These are phyloP conservation scores for Tiliqua scincoides DNA, from an alignment of 2,113 vertebrate genomes.

Conservation along the genomic window DNA sequence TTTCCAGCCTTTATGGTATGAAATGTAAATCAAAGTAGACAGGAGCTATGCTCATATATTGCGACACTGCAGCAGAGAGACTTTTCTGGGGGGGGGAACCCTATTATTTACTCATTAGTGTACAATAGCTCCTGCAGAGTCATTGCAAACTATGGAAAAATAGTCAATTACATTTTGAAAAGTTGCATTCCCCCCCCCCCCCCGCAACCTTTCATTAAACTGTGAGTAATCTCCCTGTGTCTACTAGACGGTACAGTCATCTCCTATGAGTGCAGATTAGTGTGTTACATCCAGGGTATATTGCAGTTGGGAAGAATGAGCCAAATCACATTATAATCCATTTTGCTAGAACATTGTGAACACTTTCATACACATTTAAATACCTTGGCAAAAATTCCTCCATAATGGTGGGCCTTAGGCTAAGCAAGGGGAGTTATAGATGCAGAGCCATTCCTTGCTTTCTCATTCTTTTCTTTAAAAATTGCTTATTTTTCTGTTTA, in stretches of 20 bases:
- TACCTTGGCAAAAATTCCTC: neutral
- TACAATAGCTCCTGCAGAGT: neutral
- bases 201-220: neutral
- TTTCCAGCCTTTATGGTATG: neutral
- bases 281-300: neutral
- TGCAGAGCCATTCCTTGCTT: neutral
- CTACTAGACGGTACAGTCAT: neutral
- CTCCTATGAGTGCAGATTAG: neutral
- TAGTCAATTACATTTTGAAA: neutral
- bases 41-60: neutral
- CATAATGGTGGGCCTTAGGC: neutral
- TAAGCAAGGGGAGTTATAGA: neutral
- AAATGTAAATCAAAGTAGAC: neutral
- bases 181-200: neutral
- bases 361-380: neutral
- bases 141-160: constrained; percentile 3
- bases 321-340: neutral
- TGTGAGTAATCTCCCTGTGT: neutral
- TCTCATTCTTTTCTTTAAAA: neutral
- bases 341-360: neutral
- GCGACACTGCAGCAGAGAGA: neutral
- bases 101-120: constrained; percentile 9
- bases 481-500: neutral
- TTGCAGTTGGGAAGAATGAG: neutral
- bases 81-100: neutral